Conservation (phyloP, 2,797 vertebrate genomes). For the Sarcoramphus papa region DNA sequence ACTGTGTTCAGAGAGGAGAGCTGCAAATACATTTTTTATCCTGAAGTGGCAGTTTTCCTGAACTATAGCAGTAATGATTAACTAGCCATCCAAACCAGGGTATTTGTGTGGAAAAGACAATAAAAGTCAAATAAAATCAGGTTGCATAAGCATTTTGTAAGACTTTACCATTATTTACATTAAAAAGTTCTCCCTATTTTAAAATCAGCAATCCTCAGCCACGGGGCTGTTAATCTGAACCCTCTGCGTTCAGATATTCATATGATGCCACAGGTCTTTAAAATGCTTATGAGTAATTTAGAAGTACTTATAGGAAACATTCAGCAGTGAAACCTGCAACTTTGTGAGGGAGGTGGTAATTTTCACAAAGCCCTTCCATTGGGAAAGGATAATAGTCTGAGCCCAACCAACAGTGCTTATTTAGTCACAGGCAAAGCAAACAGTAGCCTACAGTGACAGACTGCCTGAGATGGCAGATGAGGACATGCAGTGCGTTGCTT, state of each 20-base stretch:
- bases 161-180: neutral
- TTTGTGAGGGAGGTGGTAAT: neutral
- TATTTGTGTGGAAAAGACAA: neutral
- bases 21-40: slow-evolving; percentile 25
- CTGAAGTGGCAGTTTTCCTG: neutral
- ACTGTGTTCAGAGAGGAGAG: neutral
- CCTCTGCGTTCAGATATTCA: neutral
- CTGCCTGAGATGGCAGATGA: slow-evolving; percentile 32
- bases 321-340: neutral
- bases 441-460: neutral
- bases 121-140: neutral
- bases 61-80: neutral
- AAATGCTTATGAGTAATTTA: neutral
- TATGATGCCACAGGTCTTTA: neutral
- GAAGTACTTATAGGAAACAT: neutral
- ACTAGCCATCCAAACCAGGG: neutral
- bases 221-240: neutral
- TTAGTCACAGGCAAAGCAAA: neutral
- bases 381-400: neutral
- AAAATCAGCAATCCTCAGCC: neutral
- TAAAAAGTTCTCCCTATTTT: neutral
- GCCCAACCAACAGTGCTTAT: neutral
- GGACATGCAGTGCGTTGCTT: neutral
- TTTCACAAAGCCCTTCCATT: neutral
- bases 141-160: neutral